Percentiles rank a stretch among this genome's conserved stretches.
Evolutionary conservation across 2,113 vertebrate genomes (phyloP).

Genomic region (Chamaetylas fuelleborni): DNA sequence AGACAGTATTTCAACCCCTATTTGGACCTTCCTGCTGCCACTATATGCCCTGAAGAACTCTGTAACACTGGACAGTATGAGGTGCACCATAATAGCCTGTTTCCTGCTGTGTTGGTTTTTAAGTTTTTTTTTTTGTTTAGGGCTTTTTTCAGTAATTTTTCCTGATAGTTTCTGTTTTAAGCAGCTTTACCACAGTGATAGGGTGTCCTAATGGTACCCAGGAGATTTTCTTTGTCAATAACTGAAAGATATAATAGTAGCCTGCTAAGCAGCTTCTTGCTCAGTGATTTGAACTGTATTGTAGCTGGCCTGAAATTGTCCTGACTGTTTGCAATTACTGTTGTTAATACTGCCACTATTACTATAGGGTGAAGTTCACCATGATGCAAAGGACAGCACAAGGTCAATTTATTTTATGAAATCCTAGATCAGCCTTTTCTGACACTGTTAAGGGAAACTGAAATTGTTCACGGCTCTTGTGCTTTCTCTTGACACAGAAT

Average conservation of each 20-base stretch:
- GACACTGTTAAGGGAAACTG: background rate
- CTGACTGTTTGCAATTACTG: background rate
- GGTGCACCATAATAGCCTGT: background rate
- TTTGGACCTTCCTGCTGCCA: background rate
- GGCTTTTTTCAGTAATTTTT: background rate
- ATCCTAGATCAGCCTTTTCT: background rate
- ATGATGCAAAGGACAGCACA: background rate
- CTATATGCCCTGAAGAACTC: background rate
- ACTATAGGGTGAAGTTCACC: background rate
- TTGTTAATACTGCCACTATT: constrained; percentile 6
- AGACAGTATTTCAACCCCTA: background rate
- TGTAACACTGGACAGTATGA: background rate
- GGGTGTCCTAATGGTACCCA: background rate
- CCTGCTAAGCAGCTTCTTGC: constrained; percentile 1
- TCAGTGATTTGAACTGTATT: constrained; percentile 15
- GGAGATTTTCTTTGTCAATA: constrained; percentile 21
- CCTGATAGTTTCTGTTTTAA: background rate
- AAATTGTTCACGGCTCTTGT: background rate
- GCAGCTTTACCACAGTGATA: background rate
- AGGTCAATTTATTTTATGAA: constrained; percentile 20
- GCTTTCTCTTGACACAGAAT: background rate
- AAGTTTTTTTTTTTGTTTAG: background rate
- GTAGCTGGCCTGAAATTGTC: constrained; percentile 27
- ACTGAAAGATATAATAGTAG: background rate
- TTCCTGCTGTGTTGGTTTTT: background rate